A percentile compares a stretch with the other conserved stretches of the same genome.
Conservation (phyloP, 2,888 invertebrate genomes). For the Drosophila leonis region DNA sequence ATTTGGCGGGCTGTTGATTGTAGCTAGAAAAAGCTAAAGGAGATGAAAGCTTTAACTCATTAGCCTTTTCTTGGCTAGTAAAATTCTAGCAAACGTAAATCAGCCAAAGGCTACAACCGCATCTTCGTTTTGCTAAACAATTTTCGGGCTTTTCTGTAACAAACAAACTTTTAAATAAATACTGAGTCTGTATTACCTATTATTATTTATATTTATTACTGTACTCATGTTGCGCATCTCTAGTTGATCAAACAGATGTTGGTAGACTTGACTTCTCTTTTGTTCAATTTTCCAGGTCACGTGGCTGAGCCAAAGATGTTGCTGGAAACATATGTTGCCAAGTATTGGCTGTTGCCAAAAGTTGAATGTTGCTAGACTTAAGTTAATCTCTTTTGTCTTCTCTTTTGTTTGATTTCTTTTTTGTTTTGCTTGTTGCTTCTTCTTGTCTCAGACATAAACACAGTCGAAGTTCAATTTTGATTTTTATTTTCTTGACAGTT, state of each 20-base stretch:
- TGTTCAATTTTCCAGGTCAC: slow-evolving; percentile 8
- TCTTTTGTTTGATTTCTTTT: slow-evolving; percentile 27
- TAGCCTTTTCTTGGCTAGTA: no score
- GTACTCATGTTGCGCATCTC: background rate
- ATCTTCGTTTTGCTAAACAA: background rate
- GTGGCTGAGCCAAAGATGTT: slow-evolving; percentile 20
- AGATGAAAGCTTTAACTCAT: background rate
- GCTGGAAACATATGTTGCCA: slow-evolving; percentile 16
- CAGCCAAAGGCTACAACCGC: background rate
- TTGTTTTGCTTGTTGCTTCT: slow-evolving; percentile 59
- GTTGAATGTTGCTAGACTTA: slow-evolving; percentile 18
- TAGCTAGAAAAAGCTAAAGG: slow-evolving; percentile 1
- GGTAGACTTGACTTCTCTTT: background rate
- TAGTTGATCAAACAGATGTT: background rate
- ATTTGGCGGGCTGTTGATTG: background rate
- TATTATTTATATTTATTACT: background rate
- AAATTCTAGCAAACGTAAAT: no score
- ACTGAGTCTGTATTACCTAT: no score
- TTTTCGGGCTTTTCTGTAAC: background rate
- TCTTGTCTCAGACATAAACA: slow-evolving; percentile 73
- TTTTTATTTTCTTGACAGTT: slow-evolving; percentile 70
- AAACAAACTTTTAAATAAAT: background rate
- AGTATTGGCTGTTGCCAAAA: slow-evolving; percentile 1
- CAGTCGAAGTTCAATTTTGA: slow-evolving; percentile 61
- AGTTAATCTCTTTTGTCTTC: slow-evolving; percentile 9